Evolutionary conservation across 2,113 vertebrate genomes (phyloP).

Genomic region (Melanocharis versteri): DNA sequence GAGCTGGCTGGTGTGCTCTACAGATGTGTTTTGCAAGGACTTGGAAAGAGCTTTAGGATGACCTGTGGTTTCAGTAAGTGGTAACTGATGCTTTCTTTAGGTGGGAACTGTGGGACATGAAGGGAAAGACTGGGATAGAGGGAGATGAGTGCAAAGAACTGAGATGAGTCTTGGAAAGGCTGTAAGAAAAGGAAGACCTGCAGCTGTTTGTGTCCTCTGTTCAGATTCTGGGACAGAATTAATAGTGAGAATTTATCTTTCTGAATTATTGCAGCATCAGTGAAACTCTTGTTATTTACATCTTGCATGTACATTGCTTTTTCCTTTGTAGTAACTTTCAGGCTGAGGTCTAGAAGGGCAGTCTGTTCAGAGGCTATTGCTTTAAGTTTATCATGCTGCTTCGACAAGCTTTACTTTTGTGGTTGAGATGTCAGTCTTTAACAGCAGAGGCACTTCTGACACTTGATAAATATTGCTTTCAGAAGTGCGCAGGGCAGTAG

Average conservation of each 20-base stretch:
- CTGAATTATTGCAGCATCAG: neutral
- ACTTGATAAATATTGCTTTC: slow-evolving; percentile 13
- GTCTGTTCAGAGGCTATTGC: neutral
- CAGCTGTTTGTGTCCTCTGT: neutral
- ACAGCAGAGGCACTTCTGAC: neutral
- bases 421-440: neutral
- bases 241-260: neutral
- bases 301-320: neutral
- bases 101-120: neutral
- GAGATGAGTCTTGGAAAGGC: neutral
- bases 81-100: neutral
- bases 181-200: neutral
- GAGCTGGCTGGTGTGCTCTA: neutral
- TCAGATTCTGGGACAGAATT: neutral
- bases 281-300: neutral
- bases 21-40: no score
- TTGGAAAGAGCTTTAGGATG: neutral
- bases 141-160: neutral
- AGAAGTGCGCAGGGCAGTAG: neutral
- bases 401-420: neutral
- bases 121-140: neutral
- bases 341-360: neutral
- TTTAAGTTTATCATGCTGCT: neutral
- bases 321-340: neutral
- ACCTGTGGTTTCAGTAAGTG: neutral